Conservation (phyloP, 2,888 invertebrate genomes). For the Cheilosia pagana region DNA sequence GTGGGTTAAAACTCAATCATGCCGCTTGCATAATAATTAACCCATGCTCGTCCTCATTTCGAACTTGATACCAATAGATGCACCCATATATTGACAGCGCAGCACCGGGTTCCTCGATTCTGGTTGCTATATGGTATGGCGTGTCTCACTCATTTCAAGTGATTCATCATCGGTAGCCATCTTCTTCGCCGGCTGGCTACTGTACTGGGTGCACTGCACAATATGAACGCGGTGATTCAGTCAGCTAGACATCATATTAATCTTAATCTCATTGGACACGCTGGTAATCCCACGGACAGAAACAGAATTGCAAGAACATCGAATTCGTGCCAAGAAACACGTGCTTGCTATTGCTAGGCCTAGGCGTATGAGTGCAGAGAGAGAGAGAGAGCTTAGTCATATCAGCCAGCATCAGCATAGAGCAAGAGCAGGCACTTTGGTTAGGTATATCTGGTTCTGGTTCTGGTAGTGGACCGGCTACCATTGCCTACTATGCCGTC, state of each 20-base stretch:
- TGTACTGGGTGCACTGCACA: slow-evolving; percentile 15
- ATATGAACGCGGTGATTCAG: slow-evolving; percentile 41
- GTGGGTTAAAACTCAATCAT: slow-evolving; percentile 41
- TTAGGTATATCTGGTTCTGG: too few species aligned
- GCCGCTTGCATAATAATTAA: slow-evolving; percentile 55
- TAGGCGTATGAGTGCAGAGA: neutral
- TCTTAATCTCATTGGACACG: slow-evolving; percentile 41
- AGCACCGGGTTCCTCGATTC: slow-evolving; percentile 15
- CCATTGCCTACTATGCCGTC: neutral
- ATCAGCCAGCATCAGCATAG: neutral
- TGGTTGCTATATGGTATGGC: too few species aligned
- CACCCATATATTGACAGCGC: slow-evolving; percentile 9
- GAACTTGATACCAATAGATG: slow-evolving; percentile 50
- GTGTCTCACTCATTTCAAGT: slow-evolving; percentile 14
- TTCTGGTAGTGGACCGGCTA: neutral
- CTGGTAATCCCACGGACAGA: slow-evolving; percentile 43
- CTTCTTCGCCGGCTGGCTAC: neutral
- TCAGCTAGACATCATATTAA: slow-evolving; percentile 47
- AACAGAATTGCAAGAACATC: slow-evolving; percentile 46
- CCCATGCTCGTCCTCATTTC: slow-evolving; percentile 56
- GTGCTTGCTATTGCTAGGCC: too few species aligned
- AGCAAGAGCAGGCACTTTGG: neutral
- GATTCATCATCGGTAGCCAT: slow-evolving; percentile 48
- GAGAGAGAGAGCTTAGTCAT: slow-evolving; percentile 39
- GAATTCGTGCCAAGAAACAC: slow-evolving; percentile 64